Base-by-base conservation (phyloP, 2,113 vertebrate species). In the Rhipidura dahli region DNA sequence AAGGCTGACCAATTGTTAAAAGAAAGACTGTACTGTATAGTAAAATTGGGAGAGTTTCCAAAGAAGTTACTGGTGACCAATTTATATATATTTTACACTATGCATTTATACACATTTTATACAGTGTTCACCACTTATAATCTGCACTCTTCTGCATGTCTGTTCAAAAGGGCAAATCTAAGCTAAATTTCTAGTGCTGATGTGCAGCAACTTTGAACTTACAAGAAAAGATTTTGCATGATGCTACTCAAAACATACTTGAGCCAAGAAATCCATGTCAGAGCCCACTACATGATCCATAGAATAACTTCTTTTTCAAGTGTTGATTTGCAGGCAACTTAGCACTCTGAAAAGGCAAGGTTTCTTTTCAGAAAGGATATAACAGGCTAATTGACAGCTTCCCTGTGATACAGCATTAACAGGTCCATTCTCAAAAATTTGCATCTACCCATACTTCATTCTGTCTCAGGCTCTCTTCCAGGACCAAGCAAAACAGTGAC, bases 141-240 rank as follows among this genome's bases (percentile, higher is more conserved):
- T 21, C 30, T 35, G 18, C n/a, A 15, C 27, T 61, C 10, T 65
- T 80, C n/a, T 53, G 7, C 33, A 49, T 31, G 11, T 57, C 39
- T 63, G 6, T 53, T 45, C 47, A 73, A 77, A 89, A 39, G 7
- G 33, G 10, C 11, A 84, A 65, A 86, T 56, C 59, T 63, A 80
- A 76, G 16, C 16, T 66, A 56, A 72, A 56, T 65, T 72, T 80
- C 59, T 53, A 23, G 22, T 21, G 11, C 26, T 39, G 42, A 15
- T 3, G 15, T 37, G 28, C n/a, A 80, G 28, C 2, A 6, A 63
- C 21, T 64, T 50, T 77, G 49, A 79, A 81, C 9, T 54, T 33
- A 9, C 0, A 47, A 33, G 26, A 44, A 85, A 80, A 39, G 45
- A 5, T 57, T 88, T 83, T 81, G n/a, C 59, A 73, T 0, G 0